Evolutionary conservation across 1,140 invertebrate species (phyloP), one percentile per base, ranked within the genome.

Genomic region (Carcinoscorpius rotundicauda): DNA sequence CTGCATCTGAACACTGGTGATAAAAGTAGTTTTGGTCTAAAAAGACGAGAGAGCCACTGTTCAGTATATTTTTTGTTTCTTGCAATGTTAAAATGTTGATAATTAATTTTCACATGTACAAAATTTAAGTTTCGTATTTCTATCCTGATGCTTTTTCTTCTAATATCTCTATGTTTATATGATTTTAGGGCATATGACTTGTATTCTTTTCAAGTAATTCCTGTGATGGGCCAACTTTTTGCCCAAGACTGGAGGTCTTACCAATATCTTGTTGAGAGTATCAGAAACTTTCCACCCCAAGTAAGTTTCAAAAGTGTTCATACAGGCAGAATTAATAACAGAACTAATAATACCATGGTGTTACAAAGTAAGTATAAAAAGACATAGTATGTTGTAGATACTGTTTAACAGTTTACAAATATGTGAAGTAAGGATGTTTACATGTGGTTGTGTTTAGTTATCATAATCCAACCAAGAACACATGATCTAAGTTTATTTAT

Each of bases 141-240:
- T 72, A 80, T 80, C 5, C 50, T 10, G 3, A 4, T 5, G 5
- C 5, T 48, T 6, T 49, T 49, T 60, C 4, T 49, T 6, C 10
- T 49, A 52, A 29, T 29, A 0, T 29, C 29, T 66, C 67, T 63
- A 11, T 63, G 48, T 63, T 66, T 60, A 52, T 63, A 29, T 29
- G 63, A 62, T 80, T 78, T 65, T 72, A 93, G 90, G 80, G 67
- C 91, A 0, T 99, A 99, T 78, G 94, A 99, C 78, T 83, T 86
- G 72, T 99, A 99, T 81, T 98, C 95, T 9, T 97, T 98, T 78
- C 87, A 98, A 84, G 83, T 98, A 57, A 99, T 99, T 73, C 97
- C 97, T 49, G 90, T 93, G 0, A 82, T 99, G 82, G 97, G 97
- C 0, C 87, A 96, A 75, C 76, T 99, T 3, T 81, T 99, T 55